Evolutionary conservation across 2,113 vertebrate species (phyloP), one percentile per base, ranked within the genome.

Genomic region (Atlantisia rogersi): DNA sequence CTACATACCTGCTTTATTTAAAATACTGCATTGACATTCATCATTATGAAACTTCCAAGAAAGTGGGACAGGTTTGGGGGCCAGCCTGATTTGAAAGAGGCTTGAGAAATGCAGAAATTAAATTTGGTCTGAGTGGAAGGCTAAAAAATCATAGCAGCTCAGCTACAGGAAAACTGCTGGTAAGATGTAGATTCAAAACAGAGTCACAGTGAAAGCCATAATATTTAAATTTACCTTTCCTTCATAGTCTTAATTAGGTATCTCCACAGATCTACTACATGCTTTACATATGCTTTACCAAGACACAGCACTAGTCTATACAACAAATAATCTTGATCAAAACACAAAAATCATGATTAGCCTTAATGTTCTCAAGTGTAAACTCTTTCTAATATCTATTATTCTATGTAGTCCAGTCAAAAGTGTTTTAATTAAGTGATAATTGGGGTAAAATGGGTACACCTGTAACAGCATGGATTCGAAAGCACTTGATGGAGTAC

Each of bases 391-490:
- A 58, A 69, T 48, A 31, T 3, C 53, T 17, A 26, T 60, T 70
- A 8, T 67, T 55, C 69, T 42, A 9, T 15, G 10, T 5, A 40
- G 46, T 59, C 11, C 68, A 50, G 32, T 44, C 19, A 69, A 53
- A 80, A 71, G 6, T 9, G 55, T 67, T 93, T 24, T 32, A 81
- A 70, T 50, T n/a, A 19, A 62, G 16, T 25, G 44, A 4, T 8
- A 67, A 42, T 4, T 32, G 14, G 6, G 21, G 37, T 65, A 22
- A 24, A 19, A 60, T 26, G 44, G 32, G 6, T 37, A 18, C 4
- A 31, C 15, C 1, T 0, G 6, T 18, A 90, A 15, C 0, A 4
- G 19, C 24, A 64, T 14, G 28, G 44, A 46, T 37, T 11, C 40
- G 70, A 70, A 46, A 67, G 26, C 12, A 35, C 32, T 68, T 26